Conservation (phyloP, 2,888 invertebrate species). For the Neoaliturus tenellus region DNA sequence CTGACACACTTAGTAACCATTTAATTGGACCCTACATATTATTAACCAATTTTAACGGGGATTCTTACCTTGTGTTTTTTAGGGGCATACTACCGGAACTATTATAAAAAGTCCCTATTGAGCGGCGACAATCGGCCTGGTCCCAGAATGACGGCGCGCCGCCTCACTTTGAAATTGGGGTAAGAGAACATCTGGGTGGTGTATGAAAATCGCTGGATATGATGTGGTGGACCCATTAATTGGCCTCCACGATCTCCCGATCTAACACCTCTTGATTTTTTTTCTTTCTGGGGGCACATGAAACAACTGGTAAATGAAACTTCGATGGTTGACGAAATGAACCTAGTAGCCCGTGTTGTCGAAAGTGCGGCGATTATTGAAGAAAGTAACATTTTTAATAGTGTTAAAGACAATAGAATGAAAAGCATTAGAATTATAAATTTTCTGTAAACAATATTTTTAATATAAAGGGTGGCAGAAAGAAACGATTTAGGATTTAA, state of each 20-base stretch:
- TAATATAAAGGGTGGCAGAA: no score
- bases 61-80: background rate
- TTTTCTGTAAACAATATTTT: no score
- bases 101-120: background rate
- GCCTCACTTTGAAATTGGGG: conserved; percentile 20
- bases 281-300: conserved; percentile 44
- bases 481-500: no score
- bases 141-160: conserved; percentile 50
- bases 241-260: conserved; percentile 51
- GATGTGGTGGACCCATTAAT: conserved; percentile 22
- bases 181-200: background rate
- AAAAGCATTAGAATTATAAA: no score
- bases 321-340: background rate
- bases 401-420: background rate
- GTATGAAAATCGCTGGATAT: conserved; percentile 27
- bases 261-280: conserved; percentile 30
- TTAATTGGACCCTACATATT: conserved; percentile 16
- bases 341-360: background rate
- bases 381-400: background rate
- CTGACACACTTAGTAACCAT: conserved; percentile 19
- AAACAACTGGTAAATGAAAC: background rate
- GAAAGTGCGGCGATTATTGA: background rate
- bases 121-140: background rate
- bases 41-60: background rate
- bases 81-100: conserved; percentile 26